phyloP scores from a whole-genome alignment of 1,140 invertebrate species.

The Drosophila seguyi region DNA sequence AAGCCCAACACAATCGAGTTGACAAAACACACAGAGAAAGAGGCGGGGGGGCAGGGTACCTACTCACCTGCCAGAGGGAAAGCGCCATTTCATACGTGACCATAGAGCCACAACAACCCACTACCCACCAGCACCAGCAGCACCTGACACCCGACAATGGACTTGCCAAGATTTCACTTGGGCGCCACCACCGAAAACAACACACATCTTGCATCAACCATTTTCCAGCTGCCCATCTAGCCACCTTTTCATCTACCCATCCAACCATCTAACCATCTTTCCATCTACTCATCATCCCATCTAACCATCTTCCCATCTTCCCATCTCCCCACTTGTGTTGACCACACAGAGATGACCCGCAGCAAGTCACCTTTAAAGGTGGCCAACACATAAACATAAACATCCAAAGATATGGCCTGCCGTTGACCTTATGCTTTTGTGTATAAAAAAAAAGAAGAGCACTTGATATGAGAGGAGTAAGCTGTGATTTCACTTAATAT shows the following conservation, averaged over 20 bases:
- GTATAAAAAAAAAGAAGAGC: not conserved
- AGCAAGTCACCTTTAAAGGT: conserved; percentile 15
- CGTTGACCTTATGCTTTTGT: conserved; percentile 4
- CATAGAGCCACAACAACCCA: conserved; percentile 23
- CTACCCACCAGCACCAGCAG: conserved; percentile 1
- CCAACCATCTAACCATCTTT: not conserved
- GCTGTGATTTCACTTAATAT: not conserved
- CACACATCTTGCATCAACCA: conserved; percentile 10
- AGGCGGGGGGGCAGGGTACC: not conserved
- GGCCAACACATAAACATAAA: conserved; percentile 14
- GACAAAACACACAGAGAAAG: conserved; percentile 24
- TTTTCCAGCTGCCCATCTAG: not conserved
- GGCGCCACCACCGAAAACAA: conserved; percentile 25
- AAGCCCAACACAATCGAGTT: conserved; percentile 46
- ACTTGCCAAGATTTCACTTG: conserved; percentile 30
- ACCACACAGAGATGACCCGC: conserved; percentile 9
- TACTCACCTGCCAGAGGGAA: conserved; percentile 43
- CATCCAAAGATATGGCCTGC: conserved; percentile 1
- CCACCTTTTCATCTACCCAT: not conserved
- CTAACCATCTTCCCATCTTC: conserved; percentile 1
- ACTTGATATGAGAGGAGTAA: not conserved
- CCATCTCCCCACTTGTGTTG: conserved; percentile 11
- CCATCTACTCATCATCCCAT: not conserved
- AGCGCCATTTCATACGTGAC: conserved; percentile 74
- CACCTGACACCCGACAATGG: conserved; percentile 24